phyloP scores from a whole-genome alignment of 2,888 invertebrate species.

The Xylota sylvarum region DNA sequence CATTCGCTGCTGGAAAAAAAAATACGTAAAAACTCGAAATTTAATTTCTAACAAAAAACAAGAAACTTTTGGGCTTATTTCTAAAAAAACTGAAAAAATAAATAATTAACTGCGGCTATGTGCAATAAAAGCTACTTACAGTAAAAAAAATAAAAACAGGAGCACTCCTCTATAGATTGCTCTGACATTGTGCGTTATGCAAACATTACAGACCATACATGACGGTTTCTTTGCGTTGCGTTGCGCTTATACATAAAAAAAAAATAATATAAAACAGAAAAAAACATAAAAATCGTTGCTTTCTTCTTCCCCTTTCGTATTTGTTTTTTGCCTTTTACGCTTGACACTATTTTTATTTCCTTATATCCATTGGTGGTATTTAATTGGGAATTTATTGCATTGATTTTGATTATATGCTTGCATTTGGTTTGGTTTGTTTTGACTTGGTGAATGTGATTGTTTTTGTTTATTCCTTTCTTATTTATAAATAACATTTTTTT shows the following conservation, averaged over 20 bases:
- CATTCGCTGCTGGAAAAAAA: slow-evolving; percentile 55
- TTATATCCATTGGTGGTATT: slow-evolving; percentile 43
- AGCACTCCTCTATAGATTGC: slow-evolving; percentile 34
- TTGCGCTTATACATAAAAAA: slow-evolving; percentile 42
- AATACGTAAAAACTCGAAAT: slow-evolving; percentile 11
- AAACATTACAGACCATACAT: slow-evolving; percentile 48
- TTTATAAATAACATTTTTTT: not conserved
- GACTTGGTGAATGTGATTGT: slow-evolving; percentile 46
- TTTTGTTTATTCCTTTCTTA: not conserved
- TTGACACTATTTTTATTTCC: slow-evolving; percentile 29
- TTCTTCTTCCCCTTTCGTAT: slow-evolving; percentile 50
- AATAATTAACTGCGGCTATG: slow-evolving; percentile 63
- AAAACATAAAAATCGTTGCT: slow-evolving; percentile 43
- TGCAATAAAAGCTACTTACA: slow-evolving; percentile 55
- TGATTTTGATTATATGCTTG: not conserved
- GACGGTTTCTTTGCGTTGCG: slow-evolving; percentile 62
- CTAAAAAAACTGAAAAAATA: slow-evolving; percentile 41
- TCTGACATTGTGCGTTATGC: slow-evolving; percentile 31
- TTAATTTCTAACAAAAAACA: slow-evolving; percentile 60
- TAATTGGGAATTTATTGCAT: slow-evolving; percentile 35
- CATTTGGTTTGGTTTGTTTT: slow-evolving; percentile 3
- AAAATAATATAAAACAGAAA: slow-evolving; percentile 30
- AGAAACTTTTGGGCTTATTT: slow-evolving; percentile 63
- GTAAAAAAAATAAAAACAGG: slow-evolving; percentile 12
- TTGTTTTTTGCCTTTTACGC: slow-evolving; percentile 32